These are phyloP conservation scores for Nineta flava DNA, from an alignment of 2,888 invertebrate species.

Conservation along the genomic window DNA sequence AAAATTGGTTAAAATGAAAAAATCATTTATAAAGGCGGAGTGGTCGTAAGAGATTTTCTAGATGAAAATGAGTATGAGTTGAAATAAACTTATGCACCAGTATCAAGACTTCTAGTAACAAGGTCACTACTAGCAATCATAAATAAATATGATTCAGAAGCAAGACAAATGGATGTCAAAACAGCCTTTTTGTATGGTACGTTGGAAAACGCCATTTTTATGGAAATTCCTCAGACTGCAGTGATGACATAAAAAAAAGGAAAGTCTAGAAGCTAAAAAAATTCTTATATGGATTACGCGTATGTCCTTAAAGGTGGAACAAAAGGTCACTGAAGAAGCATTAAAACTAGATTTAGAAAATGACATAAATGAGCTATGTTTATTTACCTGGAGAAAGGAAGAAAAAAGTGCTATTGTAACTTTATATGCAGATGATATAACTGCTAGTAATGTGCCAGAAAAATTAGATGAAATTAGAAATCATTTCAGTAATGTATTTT, in stretches of 20 bases:
- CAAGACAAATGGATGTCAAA: conserved; percentile 11
- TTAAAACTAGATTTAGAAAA: conserved; percentile 11
- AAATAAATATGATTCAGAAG: conserved; percentile 10
- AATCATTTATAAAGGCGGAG: conserved; percentile 11
- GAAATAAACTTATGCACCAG: conserved; percentile 13
- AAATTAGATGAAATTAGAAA: conserved; percentile 10
- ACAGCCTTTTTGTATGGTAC: conserved; percentile 12
- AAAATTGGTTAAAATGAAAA: conserved; percentile 10
- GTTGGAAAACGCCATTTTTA: conserved; percentile 6
- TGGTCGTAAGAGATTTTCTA: conserved; percentile 12
- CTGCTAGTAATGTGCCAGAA: conserved; percentile 11
- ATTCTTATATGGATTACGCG: conserved; percentile 12
- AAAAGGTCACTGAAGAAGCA: conserved; percentile 12
- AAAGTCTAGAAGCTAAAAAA: conserved; percentile 13
- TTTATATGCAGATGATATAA: too few species aligned
- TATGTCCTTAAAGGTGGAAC: conserved; percentile 13
- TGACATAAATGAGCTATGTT: conserved; percentile 11
- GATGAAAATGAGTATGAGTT: conserved; percentile 10
- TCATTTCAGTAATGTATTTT: conserved; percentile 11
- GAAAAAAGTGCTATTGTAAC: conserved; percentile 11
- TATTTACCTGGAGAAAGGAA: conserved; percentile 13
- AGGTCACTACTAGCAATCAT: conserved; percentile 9
- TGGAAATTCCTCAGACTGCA: conserved; percentile 12
- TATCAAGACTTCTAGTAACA: conserved; percentile 11
- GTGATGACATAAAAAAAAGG: conserved; percentile 5